A percentile compares a stretch with the other conserved stretches of the same genome.
Evolutionary conservation across 1,140 invertebrate species (phyloP).

Genomic region (Drosophila obscura): DNA sequence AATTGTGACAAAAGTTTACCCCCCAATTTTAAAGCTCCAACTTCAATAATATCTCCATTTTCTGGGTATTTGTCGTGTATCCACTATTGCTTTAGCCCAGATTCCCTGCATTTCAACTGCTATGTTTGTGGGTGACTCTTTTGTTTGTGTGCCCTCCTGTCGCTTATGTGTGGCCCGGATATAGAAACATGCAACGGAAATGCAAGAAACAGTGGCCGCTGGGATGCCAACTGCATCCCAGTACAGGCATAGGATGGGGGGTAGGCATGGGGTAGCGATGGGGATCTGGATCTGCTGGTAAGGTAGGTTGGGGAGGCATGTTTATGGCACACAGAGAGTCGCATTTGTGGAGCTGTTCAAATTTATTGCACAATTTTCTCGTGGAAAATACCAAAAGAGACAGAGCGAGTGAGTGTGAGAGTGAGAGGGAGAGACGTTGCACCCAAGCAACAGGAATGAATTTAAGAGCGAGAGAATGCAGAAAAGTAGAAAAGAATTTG

Average conservation of each 20-base stretch:
- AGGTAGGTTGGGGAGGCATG: conserved; percentile 31
- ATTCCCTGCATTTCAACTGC: conserved; percentile 48
- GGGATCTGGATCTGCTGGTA: not conserved
- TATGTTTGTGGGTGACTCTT: conserved; percentile 43
- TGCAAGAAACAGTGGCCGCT: conserved; percentile 54
- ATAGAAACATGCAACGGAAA: conserved; percentile 77
- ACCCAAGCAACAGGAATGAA: conserved; percentile 44
- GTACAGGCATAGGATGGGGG: not conserved
- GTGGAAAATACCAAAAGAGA: conserved; percentile 27
- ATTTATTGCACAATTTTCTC: conserved; percentile 54
- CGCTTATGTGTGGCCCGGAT: conserved; percentile 68
- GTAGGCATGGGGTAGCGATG: too few species aligned
- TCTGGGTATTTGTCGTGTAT: conserved; percentile 13
- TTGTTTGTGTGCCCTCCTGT: conserved; percentile 57
- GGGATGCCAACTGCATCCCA: conserved; percentile 15
- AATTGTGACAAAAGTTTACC: too few species aligned
- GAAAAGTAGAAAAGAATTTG: not conserved
- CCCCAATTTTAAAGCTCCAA: conserved; percentile 18
- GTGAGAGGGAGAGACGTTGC: not conserved
- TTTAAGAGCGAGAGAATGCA: conserved; percentile 23
- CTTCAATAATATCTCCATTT: conserved; percentile 30
- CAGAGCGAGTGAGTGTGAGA: conserved; percentile 3
- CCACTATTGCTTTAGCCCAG: conserved; percentile 27
- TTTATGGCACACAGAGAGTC: conserved; percentile 51
- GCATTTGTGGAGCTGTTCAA: conserved; percentile 44